phyloP scores from a whole-genome alignment of 1,140 invertebrate species.

The Drosophila arizonae region DNA sequence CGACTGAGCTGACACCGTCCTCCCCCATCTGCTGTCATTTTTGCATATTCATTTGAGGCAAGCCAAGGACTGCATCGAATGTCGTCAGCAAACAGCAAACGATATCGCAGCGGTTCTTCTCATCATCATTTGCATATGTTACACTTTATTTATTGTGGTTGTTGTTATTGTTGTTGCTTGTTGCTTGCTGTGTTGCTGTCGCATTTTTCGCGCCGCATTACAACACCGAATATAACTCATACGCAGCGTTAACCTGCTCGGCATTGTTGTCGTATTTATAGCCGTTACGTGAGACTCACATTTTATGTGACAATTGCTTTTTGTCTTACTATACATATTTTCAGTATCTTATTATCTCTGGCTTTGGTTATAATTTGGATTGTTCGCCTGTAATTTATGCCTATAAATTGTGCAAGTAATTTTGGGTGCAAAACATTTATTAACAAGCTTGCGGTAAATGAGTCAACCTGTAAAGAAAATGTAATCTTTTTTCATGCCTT shows the following conservation, averaged over 20 bases:
- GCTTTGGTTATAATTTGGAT: constrained; percentile 52
- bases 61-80: constrained; percentile 42
- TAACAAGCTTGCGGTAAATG: constrained; percentile 46
- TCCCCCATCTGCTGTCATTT: constrained; percentile 16
- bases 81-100: constrained; percentile 25
- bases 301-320: constrained; percentile 80
- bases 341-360: constrained; percentile 53
- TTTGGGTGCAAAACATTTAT: constrained; percentile 58
- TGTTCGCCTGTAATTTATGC: constrained; percentile 70
- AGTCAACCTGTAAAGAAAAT: constrained; percentile 21
- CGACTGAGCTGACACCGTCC: constrained; percentile 2
- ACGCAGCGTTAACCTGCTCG: constrained; percentile 72
- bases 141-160: constrained; percentile 76
- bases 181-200: constrained; percentile 14
- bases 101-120: constrained; percentile 68
- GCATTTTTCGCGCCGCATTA: constrained; percentile 66
- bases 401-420: constrained; percentile 75
- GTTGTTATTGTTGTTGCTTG: constrained; percentile 17
- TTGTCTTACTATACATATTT: constrained; percentile 62
- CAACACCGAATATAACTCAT: constrained; percentile 74
- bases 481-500: neutral
- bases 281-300: constrained; percentile 79
- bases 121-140: constrained; percentile 81
- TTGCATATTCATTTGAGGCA: constrained; percentile 51
- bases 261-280: constrained; percentile 63